These are phyloP conservation scores for Muricea muricata DNA, from an alignment of 92 coral and sea anemone species.

Conservation along the genomic window DNA sequence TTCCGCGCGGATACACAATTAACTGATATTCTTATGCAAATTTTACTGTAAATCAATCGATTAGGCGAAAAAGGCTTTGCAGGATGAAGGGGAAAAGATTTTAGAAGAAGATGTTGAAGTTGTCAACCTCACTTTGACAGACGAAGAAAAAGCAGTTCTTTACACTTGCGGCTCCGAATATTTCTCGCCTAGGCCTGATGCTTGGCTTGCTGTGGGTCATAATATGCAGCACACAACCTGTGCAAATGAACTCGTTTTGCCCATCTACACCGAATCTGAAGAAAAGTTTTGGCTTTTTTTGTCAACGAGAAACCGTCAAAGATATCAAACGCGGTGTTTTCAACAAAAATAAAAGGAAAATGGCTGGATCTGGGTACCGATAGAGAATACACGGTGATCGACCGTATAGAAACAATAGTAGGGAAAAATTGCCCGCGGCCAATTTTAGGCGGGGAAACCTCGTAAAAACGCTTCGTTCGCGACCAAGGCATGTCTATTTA, in stretches of 20 bases:
- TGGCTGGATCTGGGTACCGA: slow-evolving; percentile 53
- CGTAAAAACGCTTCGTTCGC: too few species aligned
- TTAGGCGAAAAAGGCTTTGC: neutral
- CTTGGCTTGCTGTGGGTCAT: slow-evolving; percentile 60
- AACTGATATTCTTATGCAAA: too few species aligned
- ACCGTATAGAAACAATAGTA: neutral
- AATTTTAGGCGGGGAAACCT: too few species aligned
- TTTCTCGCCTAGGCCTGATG: slow-evolving; percentile 50
- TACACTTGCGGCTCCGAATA: slow-evolving; percentile 31
- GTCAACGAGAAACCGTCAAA: slow-evolving; percentile 34
- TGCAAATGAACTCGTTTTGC: slow-evolving; percentile 41
- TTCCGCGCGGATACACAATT: too few species aligned
- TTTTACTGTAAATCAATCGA: too few species aligned
- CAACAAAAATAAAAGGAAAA: slow-evolving; percentile 45
- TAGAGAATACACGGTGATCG: slow-evolving; percentile 17
- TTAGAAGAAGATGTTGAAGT: slow-evolving; percentile 52
- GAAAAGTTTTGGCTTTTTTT: slow-evolving; percentile 59
- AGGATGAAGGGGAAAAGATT: slow-evolving; percentile 10
- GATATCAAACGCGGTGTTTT: slow-evolving; percentile 24
- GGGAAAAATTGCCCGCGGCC: slow-evolving; percentile 52
- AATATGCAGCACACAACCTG: slow-evolving; percentile 51
- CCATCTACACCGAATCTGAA: slow-evolving; percentile 41
- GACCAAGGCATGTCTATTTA: too few species aligned
- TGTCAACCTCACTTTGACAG: slow-evolving; percentile 22
- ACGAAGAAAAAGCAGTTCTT: slow-evolving; percentile 24